Conservation (phyloP, 1,140 invertebrate genomes). For the Dreissena polymorpha region DNA sequence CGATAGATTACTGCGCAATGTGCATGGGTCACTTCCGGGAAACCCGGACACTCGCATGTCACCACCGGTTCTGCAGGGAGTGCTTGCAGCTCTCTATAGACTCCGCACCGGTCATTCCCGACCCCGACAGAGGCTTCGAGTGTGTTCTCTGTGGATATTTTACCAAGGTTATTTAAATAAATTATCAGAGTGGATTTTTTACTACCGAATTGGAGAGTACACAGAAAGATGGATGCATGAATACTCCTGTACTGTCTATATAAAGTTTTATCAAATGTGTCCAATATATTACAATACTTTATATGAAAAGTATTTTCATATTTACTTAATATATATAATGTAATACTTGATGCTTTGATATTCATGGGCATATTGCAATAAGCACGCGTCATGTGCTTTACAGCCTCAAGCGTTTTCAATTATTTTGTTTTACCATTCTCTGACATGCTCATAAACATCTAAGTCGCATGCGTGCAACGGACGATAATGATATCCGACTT, state of each 20-base stretch:
- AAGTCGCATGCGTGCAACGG: neutral
- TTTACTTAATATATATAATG: too few relatives aligned
- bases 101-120: neutral
- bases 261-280: neutral
- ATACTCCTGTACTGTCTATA: neutral
- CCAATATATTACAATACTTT: too few relatives aligned
- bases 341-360: too few relatives aligned
- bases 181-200: neutral
- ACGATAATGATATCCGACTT: neutral
- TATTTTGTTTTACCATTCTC: neutral
- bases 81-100: slow-evolving; percentile 27
- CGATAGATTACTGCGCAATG: slow-evolving; percentile 17
- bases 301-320: too few relatives aligned
- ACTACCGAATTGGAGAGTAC: too few relatives aligned
- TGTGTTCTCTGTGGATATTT: slow-evolving; percentile 39
- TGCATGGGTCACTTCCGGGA: slow-evolving; percentile 18
- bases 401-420: neutral
- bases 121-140: slow-evolving; percentile 26
- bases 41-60: slow-evolving; percentile 2
- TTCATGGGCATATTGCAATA: too few relatives aligned
- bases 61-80: slow-evolving; percentile 15
- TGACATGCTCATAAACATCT: neutral
- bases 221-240: neutral
- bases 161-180: slow-evolving; percentile 8
- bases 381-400: neutral